Evolutionary conservation across 2,113 vertebrate species (phyloP).

Genomic region (Onychostruthus taczanowskii): DNA sequence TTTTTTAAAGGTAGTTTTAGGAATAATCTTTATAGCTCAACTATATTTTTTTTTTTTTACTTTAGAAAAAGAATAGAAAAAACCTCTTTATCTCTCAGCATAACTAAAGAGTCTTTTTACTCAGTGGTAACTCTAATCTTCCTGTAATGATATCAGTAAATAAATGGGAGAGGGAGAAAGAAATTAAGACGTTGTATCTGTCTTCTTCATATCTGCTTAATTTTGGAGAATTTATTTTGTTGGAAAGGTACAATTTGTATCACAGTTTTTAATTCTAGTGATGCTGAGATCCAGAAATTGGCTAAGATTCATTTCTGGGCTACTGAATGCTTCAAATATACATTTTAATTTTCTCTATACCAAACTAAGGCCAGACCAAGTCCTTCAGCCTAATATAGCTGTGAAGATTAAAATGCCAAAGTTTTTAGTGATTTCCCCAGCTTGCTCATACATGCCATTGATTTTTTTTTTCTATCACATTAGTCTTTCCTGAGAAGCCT

Average conservation of each 20-base stretch:
- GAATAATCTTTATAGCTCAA: neutral
- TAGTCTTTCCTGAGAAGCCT: neutral
- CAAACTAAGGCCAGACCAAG: neutral
- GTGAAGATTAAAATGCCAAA: constrained; percentile 8
- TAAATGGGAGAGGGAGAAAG: neutral
- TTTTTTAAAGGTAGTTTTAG: neutral
- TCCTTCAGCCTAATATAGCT: neutral
- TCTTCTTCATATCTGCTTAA: neutral
- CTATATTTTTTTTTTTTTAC: neutral
- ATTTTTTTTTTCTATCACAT: neutral
- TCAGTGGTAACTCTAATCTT: neutral
- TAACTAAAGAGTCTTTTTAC: neutral
- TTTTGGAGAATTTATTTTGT: neutral
- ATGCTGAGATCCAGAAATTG: neutral
- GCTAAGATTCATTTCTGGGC: neutral
- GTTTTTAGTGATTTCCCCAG: neutral
- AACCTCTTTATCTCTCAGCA: fast-evolving
- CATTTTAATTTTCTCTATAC: neutral
- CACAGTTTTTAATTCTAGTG: neutral
- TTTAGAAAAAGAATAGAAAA: neutral
- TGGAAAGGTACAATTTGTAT: neutral
- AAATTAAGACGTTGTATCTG: neutral
- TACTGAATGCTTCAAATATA: neutral
- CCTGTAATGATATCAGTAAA: neutral
- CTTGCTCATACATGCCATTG: neutral